Evolutionary conservation across 2,113 vertebrate genomes (phyloP).

Genomic region (Bungarus multicinctus): DNA sequence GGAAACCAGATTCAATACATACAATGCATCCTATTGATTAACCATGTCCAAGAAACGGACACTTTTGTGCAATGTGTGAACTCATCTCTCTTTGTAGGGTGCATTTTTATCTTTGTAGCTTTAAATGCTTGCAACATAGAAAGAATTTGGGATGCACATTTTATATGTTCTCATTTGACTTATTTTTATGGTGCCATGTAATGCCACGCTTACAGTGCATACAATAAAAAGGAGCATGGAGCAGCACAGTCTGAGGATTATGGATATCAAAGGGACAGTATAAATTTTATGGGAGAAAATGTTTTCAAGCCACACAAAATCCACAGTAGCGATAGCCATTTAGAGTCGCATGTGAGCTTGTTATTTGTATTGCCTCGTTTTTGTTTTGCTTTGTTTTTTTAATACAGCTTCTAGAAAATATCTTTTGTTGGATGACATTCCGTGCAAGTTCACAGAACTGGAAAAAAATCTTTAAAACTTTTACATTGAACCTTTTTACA

Average conservation of each 20-base stretch:
- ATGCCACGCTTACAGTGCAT: not conserved
- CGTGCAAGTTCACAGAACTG: not conserved
- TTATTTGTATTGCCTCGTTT: not conserved
- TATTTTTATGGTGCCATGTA: not conserved
- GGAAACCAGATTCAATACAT: not conserved
- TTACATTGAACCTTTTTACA: slow-evolving; percentile 5
- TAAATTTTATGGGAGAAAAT: not conserved
- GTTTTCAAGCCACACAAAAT: not conserved
- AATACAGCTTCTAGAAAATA: not conserved
- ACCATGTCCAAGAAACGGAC: not conserved
- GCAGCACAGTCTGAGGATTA: not conserved
- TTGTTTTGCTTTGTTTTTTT: not conserved
- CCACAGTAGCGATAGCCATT: not conserved
- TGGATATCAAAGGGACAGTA: not conserved
- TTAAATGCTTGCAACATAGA: not conserved
- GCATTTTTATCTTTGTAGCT: not conserved
- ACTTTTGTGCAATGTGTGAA: not conserved
- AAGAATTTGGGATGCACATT: not conserved
- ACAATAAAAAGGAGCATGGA: not conserved
- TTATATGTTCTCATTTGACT: not conserved
- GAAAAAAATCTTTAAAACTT: slow-evolving; percentile 6
- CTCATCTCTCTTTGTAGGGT: not conserved
- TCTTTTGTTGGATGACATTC: not conserved
- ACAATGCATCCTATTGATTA: not conserved
- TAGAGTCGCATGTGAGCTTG: not conserved